Evolutionary conservation across 2,113 vertebrate genomes (phyloP).

Genomic region (Channa maculata): DNA sequence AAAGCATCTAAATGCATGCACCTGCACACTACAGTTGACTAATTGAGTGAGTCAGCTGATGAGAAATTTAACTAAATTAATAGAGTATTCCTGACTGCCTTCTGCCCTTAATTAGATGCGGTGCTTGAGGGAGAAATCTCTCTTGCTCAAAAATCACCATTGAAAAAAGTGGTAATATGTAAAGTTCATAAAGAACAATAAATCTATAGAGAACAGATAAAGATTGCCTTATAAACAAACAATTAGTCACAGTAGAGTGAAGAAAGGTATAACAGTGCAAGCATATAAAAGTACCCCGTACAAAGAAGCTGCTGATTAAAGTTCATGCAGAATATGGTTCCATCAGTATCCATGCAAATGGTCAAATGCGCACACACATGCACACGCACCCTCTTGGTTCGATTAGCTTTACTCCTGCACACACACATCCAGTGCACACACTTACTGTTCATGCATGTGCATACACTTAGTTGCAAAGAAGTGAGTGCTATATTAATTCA

Average conservation of each 20-base stretch:
- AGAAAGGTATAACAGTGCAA: slow-evolving; percentile 38
- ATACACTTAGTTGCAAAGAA: slow-evolving; percentile 58
- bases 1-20: slow-evolving; percentile 57
- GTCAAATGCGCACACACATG: slow-evolving; percentile 20
- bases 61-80: slow-evolving; percentile 16
- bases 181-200: slow-evolving; percentile 26
- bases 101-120: slow-evolving; percentile 17
- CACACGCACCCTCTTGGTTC: slow-evolving; percentile 25
- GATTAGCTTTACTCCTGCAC: slow-evolving; percentile 30
- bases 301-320: slow-evolving; percentile 46
- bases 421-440: slow-evolving; percentile 34
- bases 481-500: slow-evolving; percentile 66
- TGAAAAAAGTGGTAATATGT: slow-evolving; percentile 4
- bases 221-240: slow-evolving; percentile 62
- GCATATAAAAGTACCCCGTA: slow-evolving; percentile 43
- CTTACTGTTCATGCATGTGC: slow-evolving; percentile 69
- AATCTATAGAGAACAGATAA: slow-evolving; percentile 38
- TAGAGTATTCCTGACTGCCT: background rate
- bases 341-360: slow-evolving; percentile 32
- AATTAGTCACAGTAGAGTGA: slow-evolving; percentile 66
- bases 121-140: slow-evolving; percentile 8
- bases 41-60: slow-evolving; percentile 40
- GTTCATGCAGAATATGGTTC: slow-evolving; percentile 66
- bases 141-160: background rate
- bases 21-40: slow-evolving; percentile 45